Base-by-base conservation (phyloP, 2,888 invertebrate genomes). In the Macrosoma leucophasiata region DNA sequence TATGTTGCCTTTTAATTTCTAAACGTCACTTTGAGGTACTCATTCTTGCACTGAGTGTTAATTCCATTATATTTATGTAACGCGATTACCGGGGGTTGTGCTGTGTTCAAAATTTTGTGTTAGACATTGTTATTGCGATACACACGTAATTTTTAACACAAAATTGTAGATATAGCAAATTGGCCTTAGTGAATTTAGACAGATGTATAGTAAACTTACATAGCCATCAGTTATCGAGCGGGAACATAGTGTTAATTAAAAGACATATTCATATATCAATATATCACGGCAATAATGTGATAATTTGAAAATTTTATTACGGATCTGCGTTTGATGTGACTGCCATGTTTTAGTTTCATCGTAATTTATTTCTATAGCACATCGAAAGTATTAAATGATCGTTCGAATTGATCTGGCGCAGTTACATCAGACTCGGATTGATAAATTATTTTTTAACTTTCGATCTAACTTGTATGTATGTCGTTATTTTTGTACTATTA, bases 401-500 rank as follows among this genome's bases (percentile, higher is more conserved):
- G 47, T 41, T 36, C 38, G 47, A 43, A 36, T 43, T 42, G n/a
- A n/a, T n/a, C n/a, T n/a, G n/a, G n/a, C n/a, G n/a, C n/a, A n/a
- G n/a, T n/a, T n/a, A n/a, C n/a, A n/a, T 55, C 43, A 46, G 53
- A 51, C 47, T 33, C 46, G 46, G 36, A 44, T 38, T 30, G 31
- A 39, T 36, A 37, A 40, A 45, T 42, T 46, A 47, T 50, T 49
- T 36, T 49, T 52, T 52, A 50, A 55, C 56, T 54, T 43, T 58
- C 57, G 53, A 52, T 46, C 32, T 33, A 50, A 52, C 50, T 48
- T 60, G 44, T 55, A 34, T 20, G 29, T 65, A 60, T 61, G 58
- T 68, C 58, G 63, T 81, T 81, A 79, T 79, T 84, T 82, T 84
- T 82, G 62, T 81, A 82, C 76, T 74, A 71, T 75, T 71, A 66